Evolutionary conservation across 2,888 invertebrate genomes (phyloP).

Genomic region (Athalia cordata): DNA sequence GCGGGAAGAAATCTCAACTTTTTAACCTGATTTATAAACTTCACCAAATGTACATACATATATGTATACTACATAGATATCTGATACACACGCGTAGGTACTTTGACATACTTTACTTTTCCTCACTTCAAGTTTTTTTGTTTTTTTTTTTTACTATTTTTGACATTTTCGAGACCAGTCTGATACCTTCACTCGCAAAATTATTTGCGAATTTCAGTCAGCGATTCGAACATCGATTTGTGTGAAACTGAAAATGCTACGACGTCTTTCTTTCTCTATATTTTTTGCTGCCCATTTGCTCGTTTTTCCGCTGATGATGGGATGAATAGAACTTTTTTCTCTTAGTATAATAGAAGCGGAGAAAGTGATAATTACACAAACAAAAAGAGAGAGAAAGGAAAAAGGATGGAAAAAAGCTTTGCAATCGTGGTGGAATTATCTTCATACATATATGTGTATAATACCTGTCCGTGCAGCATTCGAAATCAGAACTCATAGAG

Average conservation of each 20-base stretch:
- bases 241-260: no score
- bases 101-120: not conserved
- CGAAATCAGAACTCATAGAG: no score
- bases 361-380: not conserved
- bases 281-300: no score
- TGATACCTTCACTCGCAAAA: not conserved
- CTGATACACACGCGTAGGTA: no score
- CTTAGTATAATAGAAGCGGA: not conserved
- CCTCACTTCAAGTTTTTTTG: not conserved
- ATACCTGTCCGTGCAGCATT: no score
- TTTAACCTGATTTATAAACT: constrained; percentile 7
- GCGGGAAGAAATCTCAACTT: not conserved
- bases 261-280: no score
- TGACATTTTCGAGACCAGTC: not conserved
- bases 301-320: no score
- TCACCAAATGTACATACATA: not conserved
- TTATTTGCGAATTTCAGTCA: no score
- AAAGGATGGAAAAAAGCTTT: not conserved
- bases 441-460: no score
- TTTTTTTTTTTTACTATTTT: not conserved
- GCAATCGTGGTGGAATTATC: no score
- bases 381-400: not conserved
- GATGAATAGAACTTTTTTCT: not conserved
- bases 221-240: no score
- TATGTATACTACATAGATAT: not conserved